Percentiles rank a stretch among this genome's conserved stretches.
phyloP scores from a whole-genome alignment of 1,140 invertebrate species.

The Nylanderia fulva region DNA sequence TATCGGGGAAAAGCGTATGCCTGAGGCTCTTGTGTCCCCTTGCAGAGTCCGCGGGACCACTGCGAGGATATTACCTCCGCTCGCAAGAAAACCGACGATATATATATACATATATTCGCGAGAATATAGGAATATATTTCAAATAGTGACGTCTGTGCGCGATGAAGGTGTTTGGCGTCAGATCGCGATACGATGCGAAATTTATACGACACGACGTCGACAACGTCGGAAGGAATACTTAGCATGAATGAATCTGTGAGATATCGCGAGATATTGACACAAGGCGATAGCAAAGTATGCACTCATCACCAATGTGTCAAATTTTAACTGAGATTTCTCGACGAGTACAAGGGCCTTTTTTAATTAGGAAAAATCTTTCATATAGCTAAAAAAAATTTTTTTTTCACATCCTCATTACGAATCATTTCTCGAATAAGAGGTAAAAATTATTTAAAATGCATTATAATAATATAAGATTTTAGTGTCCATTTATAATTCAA shows the following conservation, averaged over 20 bases:
- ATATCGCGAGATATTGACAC: conserved; percentile 30
- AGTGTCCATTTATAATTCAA: not conserved
- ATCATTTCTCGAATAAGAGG: conserved; percentile 1
- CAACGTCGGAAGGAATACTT: conserved; percentile 4
- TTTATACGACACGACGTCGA: conserved; percentile 42
- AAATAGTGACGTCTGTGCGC: not conserved
- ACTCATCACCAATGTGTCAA: not conserved
- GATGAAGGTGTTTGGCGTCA: not conserved
- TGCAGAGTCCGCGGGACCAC: not conserved
- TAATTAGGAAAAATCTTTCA: no score
- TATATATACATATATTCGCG: not conserved
- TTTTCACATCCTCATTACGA: not conserved
- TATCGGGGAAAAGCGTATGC: conserved; percentile 60
- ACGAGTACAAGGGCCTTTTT: not conserved
- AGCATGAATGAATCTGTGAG: not conserved
- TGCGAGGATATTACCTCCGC: conserved; percentile 35
- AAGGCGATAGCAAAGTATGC: not conserved
- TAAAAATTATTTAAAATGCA: not conserved
- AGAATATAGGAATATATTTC: not conserved
- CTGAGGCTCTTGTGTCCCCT: conserved; percentile 28
- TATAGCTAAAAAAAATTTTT: not conserved
- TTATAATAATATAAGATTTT: not conserved
- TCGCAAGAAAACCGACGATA: not conserved
- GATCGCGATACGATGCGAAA: conserved; percentile 27
- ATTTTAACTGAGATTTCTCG: not conserved